Evolutionary conservation across 2,888 invertebrate species (phyloP).

Genomic region (Cylindroiulus punctatus): DNA sequence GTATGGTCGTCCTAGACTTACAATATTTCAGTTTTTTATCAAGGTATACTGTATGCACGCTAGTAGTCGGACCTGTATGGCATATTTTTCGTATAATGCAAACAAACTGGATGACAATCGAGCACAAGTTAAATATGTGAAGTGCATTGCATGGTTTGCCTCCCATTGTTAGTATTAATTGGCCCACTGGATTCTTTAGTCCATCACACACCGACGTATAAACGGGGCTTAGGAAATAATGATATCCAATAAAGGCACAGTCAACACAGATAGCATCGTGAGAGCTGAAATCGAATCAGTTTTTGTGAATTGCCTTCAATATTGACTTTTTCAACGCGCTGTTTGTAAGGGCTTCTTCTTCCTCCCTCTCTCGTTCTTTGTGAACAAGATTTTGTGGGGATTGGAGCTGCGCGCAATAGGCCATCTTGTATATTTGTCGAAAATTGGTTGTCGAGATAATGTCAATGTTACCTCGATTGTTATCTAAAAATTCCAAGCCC

Average conservation of each 20-base stretch:
- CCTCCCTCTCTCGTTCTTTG: not conserved
- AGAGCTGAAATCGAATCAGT: constrained; percentile 4
- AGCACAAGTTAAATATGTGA: no score
- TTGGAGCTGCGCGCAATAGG: no score
- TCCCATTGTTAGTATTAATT: not conserved
- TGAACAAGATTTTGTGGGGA: not conserved
- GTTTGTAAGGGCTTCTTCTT: not conserved
- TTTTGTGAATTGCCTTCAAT: not conserved
- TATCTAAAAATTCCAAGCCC: not conserved
- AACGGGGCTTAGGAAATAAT: not conserved
- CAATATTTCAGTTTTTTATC: no score
- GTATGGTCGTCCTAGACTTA: no score
- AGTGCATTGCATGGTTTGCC: not conserved
- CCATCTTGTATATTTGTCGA: no score
- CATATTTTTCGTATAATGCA: no score
- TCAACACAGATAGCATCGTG: not conserved
- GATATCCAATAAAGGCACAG: not conserved
- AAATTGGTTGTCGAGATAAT: no score
- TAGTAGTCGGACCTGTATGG: no score
- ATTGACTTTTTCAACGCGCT: not conserved
- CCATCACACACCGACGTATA: not conserved
- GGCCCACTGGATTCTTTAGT: not conserved
- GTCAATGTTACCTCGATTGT: not conserved
- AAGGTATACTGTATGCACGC: no score
- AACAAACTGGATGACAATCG: no score